A percentile compares a stretch with the other conserved stretches of the same genome.
Evolutionary conservation across 2,113 vertebrate genomes (phyloP).

Genomic region (Oophaga pumilio): DNA sequence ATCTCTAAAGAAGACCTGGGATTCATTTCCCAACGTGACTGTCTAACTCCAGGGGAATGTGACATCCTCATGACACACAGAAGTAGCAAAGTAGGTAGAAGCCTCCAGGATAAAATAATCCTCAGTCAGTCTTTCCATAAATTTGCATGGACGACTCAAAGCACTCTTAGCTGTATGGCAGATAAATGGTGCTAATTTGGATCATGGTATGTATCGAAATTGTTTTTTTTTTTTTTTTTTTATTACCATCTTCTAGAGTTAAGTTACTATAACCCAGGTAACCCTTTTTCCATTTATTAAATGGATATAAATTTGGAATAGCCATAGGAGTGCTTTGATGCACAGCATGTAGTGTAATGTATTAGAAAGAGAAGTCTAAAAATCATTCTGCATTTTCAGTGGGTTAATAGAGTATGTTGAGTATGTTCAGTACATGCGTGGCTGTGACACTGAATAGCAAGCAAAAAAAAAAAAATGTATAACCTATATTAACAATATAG

Average conservation of each 20-base stretch:
- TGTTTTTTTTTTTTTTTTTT: neutral
- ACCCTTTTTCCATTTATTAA: slow-evolving; percentile 47
- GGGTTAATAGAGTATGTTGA: neutral
- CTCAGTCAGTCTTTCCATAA: neutral
- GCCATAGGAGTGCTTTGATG: neutral
- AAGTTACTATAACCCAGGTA: neutral
- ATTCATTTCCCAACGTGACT: too few species aligned
- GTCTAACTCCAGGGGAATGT: too few species aligned
- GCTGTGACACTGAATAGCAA: neutral
- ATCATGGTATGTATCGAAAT: neutral
- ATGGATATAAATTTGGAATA: slow-evolving; percentile 12
- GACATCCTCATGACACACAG: neutral
- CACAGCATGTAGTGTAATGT: slow-evolving; percentile 25
- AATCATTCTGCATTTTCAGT: slow-evolving; percentile 1
- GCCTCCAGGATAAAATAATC: neutral
- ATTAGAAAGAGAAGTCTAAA: neutral
- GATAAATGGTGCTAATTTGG: neutral
- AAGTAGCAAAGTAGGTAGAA: neutral
- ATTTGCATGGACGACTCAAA: neutral
- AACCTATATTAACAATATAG: too few species aligned
- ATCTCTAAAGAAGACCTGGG: too few species aligned
- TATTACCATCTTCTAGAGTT: neutral
- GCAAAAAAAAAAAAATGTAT: neutral
- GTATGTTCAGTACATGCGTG: too few species aligned
- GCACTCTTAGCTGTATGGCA: neutral